Evolutionary conservation across 2,888 invertebrate species (phyloP), one percentile per base, ranked within the genome.

Genomic region (Lissonota sp.): DNA sequence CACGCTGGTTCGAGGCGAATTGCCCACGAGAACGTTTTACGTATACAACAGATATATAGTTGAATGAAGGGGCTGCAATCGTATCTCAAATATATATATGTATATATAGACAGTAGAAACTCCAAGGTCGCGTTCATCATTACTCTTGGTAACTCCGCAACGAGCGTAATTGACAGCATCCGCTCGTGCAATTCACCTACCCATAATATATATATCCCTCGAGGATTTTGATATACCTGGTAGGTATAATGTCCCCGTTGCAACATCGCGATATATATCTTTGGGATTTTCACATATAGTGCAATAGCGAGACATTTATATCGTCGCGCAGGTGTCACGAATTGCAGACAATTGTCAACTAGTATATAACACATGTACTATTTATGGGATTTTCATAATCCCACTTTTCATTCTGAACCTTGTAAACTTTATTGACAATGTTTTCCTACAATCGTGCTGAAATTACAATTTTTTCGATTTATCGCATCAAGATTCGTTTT

Each of bases 121-220:
- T 78, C 57, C 78, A 84, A 83, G 83, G 84, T 81, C 75, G 58
- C 53, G 44, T 39, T 39, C 79, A 75, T 84, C 83, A 70, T 83
- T 80, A 83, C 80, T 84, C 79, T 79, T 26, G 71, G 79, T 75
- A 60, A 77, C 62, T 58, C 62, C 66, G 40, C 62, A 14, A 42
- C 60, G 69, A 57, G 37, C 57, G 79, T 85, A 86, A 86, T 84
- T 79, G 83, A 84, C 84, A 84, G 81, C 79, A 82, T 85, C 85
- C 84, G 84, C 74, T 80, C 67, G 58, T 49, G 57, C 67, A 49
- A 63, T 67, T 62, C 63, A 75, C 69, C 63, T 40, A 12, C n/a
- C 66, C 66, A 71, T 70, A 55, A 74, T 72, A 44, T 69, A 5
- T 62, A 16, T 66, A 44, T 40, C 69, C 69, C 69, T 70, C 42